These are phyloP conservation scores for Mesochorus sp. DNA, from an alignment of 2,888 invertebrate species.

Conservation along the genomic window DNA sequence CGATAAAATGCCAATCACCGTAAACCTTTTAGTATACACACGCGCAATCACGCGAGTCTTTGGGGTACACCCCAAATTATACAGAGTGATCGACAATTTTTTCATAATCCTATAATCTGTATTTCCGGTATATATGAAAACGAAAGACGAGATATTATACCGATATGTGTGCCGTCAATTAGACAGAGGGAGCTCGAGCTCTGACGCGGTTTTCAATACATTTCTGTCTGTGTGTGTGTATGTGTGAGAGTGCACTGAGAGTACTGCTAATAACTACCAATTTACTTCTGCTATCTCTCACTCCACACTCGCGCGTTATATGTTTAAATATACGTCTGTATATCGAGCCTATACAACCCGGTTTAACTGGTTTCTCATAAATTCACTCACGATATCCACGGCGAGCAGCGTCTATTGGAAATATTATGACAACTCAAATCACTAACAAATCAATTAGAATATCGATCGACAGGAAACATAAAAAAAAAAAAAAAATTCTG, in stretches of 20 bases:
- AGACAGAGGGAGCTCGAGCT: conserved; percentile 39
- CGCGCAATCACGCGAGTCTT: too few species aligned
- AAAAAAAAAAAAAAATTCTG: neutral
- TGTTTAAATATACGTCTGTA: conserved; percentile 1
- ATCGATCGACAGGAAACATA: conserved; percentile 37
- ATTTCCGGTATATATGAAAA: conserved; percentile 51
- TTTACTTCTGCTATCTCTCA: conserved; percentile 73
- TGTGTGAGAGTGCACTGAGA: conserved; percentile 62
- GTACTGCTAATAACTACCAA: conserved; percentile 76
- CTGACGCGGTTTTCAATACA: conserved; percentile 20
- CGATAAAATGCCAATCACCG: conserved; percentile 26
- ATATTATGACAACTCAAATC: conserved; percentile 76
- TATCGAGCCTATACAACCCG: conserved; percentile 21
- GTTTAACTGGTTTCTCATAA: conserved; percentile 76
- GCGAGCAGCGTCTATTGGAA: conserved; percentile 50
- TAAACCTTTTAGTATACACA: too few species aligned
- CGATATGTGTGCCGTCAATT: conserved; percentile 50
- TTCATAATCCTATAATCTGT: conserved; percentile 58
- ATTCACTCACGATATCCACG: conserved; percentile 67
- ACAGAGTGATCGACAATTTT: conserved; percentile 52
- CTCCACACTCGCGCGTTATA: conserved; percentile 16
- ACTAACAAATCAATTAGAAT: conserved; percentile 74
- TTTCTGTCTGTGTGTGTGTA: neutral
- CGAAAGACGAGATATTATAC: conserved; percentile 52
- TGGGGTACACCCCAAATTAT: conserved; percentile 45